Evolutionary conservation across 2,888 invertebrate genomes (phyloP).

Genomic region (Busseola fusca): DNA sequence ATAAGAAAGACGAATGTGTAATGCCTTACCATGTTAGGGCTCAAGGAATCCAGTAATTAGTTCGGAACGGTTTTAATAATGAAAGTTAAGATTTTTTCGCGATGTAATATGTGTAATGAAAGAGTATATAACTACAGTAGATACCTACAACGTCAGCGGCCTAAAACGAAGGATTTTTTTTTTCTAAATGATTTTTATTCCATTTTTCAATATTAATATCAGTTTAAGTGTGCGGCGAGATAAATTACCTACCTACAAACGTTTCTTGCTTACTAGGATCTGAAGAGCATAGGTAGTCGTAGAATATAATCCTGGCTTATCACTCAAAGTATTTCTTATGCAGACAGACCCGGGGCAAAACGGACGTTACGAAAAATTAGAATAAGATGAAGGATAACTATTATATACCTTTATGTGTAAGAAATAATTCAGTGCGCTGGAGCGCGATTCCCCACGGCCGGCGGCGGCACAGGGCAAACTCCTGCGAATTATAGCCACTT

Average conservation of each 20-base stretch:
- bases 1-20: conserved; percentile 43
- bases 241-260: background rate
- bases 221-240: background rate
- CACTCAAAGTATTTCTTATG: conserved; percentile 20
- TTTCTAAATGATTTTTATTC: background rate
- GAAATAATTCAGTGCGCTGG: conserved; percentile 79
- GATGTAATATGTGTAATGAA: conserved; percentile 34
- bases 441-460: conserved; percentile 79
- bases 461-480: conserved; percentile 78
- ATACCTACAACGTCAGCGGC: background rate
- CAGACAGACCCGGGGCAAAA: background rate
- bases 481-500: conserved; percentile 87
- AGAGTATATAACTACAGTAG: conserved; percentile 16
- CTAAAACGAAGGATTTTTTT: background rate
- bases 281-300: too few relatives aligned
- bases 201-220: background rate
- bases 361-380: conserved; percentile 28
- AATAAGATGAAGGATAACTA: conserved; percentile 48
- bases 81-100: conserved; percentile 45
- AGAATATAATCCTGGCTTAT: conserved; percentile 15
- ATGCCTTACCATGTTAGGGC: conserved; percentile 26
- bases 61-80: conserved; percentile 55
- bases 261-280: background rate
- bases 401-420: conserved; percentile 63
- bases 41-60: conserved; percentile 30